Evolutionary conservation across 2,888 invertebrate species (phyloP), one percentile per base, ranked within the genome.

Genomic region (Steinernema scapterisci): DNA sequence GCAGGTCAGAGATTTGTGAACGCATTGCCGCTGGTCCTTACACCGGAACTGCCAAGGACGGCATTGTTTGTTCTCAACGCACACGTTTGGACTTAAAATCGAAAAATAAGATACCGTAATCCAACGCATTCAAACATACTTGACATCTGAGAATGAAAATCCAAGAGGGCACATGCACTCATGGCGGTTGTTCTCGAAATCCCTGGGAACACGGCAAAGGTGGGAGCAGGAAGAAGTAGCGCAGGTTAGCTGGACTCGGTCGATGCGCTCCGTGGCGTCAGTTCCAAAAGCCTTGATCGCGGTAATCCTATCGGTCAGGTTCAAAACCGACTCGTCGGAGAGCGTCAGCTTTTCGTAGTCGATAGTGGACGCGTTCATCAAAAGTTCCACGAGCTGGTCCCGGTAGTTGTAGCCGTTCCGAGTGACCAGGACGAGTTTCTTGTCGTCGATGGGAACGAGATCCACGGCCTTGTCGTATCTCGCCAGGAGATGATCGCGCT

Each of bases 41-140:
- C 81, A 81, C 16, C 73, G 71, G 51, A 81, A 81, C 43, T 81
- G 75, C 81, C 81, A 81, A 7, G 71, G 38, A 3, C 51, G 71
- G 52, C 81, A 81, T 6, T 54, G 73, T 11, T 80, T 43, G 48
- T 80, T 81, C 25, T 25, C 71, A 16, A 72, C 48, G 52, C 80
- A 80, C 19, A 21, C 45, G 31, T 43, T 63, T 11, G 72, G 51
- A 38, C 79, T 79, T 38, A 75, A 79, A 23, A 51, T 5, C 3
- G n/a, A 5, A 6, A 16, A 21, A 31, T 9, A 38, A 38, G 38
- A 3, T 38, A 38, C 38, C 38, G 38, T 38, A 38, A 38, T 38
- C 38, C 38, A 38, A 38, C 9, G 38, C 5, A 3, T 38, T 21
- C 43, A n/a, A 6, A 23, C 38, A 6, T 16, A 71, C 77, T 73